phyloP scores from a whole-genome alignment of 2,797 vertebrate species.

The Liparis tanakae region DNA sequence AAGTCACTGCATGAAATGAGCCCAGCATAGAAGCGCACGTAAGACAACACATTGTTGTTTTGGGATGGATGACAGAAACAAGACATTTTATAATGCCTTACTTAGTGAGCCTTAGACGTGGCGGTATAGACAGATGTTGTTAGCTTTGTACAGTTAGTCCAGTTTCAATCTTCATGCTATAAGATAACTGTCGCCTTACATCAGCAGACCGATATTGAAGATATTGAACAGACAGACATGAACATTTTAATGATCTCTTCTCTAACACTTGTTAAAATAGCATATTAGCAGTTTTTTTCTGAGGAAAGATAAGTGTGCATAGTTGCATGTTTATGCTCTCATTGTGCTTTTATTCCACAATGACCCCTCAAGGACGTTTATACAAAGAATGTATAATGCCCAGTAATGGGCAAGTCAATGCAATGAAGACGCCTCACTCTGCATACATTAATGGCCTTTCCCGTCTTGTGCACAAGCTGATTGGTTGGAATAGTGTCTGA shows the following conservation, averaged over 20 bases:
- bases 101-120: not conserved
- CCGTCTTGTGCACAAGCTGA: no score
- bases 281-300: not conserved
- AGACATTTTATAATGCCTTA: not conserved
- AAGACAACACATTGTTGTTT: not conserved
- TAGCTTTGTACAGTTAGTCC: not conserved
- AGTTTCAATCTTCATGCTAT: constrained; percentile 1
- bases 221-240: not conserved
- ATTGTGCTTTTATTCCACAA: not conserved
- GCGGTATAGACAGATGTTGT: not conserved
- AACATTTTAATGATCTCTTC: not conserved
- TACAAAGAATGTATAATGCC: not conserved
- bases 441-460: no score
- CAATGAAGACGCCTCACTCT: not conserved
- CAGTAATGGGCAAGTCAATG: not conserved
- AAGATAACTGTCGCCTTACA: not conserved
- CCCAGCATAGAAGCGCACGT: not conserved
- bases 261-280: not conserved
- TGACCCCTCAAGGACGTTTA: not conserved
- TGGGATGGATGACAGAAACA: not conserved
- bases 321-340: not conserved
- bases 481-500: no score
- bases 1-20: not conserved
- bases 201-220: no score
- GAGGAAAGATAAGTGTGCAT: not conserved